Evolutionary conservation across 2,888 invertebrate species (phyloP), one percentile per base, ranked within the genome.

Genomic region (Seira sanloemensis): DNA sequence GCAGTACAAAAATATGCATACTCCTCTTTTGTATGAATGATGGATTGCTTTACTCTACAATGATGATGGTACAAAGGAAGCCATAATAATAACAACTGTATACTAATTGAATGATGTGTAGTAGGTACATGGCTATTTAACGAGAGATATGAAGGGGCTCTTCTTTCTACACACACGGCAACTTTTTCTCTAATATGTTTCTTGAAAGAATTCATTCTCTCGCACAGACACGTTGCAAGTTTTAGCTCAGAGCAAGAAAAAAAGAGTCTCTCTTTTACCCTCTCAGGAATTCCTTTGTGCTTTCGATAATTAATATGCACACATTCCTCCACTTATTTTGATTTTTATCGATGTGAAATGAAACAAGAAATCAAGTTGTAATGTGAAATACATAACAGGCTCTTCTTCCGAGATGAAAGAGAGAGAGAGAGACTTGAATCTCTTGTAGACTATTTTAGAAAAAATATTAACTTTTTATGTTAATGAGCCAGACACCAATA

Each of bases 221-320:
- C n/a, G 69, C 37, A 69, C 68, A 81, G 68, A 67, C 74, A 68
- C 74, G 62, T 58, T 19, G 26, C 16, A 19, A 27, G 72, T 65
- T 67, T 66, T 78, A n/a, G 66, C 66, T 72, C 62, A 62, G 18
- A 27, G 62, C 71, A 62, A 68, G 54, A 69, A 54, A 69, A 18
- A 50, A 68, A 69, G 69, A 69, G 21, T 65, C 21, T 80, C 50
- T 50, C 50, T 50, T 12, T 37, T 18, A 7, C n/a, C n/a, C 50
- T 50, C 16, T 12, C 74, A 80, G 76, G 66, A 81, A 76, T 81
- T 76, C 81, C 72, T 81, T 81, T 81, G 81, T 81, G 72, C 76
- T 81, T 76, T 81, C 81, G 50, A 72, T 76, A 81, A 81, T 81
- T 81, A 81, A 81, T 76, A 81, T 81, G 65, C 81, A 81, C 81